These are phyloP conservation scores for Aradus depressus DNA, from an alignment of 2,888 invertebrate genomes.

Conservation along the genomic window DNA sequence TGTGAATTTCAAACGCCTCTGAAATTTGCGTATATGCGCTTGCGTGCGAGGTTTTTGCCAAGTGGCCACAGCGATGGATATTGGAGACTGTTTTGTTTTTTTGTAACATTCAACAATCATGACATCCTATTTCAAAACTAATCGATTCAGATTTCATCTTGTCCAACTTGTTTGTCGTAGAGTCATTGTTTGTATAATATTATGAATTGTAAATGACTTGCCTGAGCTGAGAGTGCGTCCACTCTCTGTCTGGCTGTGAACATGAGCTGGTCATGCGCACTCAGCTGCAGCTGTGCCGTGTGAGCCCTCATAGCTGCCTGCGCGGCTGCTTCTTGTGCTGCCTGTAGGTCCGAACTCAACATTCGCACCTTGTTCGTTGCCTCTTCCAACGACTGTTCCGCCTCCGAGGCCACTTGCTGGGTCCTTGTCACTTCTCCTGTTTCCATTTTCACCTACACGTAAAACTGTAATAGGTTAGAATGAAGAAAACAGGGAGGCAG, in stretches of 20 bases:
- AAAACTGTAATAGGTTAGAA: background rate
- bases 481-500: background rate
- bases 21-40: too few species aligned
- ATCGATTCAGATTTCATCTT: too few species aligned
- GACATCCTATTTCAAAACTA: too few species aligned
- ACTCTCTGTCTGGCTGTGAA: conserved; percentile 39
- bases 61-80: too few species aligned
- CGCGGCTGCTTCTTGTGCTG: conserved; percentile 38
- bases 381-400: conserved; percentile 37
- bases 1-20: too few species aligned
- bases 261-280: conserved; percentile 38
- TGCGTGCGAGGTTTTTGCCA: too few species aligned
- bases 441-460: conserved; percentile 36
- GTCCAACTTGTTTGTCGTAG: too few species aligned
- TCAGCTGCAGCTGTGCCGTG: conserved; percentile 38
- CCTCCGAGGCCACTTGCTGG: conserved; percentile 36
- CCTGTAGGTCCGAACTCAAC: conserved; percentile 36
- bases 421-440: conserved; percentile 38
- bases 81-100: too few species aligned
- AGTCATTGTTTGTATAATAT: background rate
- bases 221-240: conserved; percentile 38
- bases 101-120: too few species aligned
- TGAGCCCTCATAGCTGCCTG: conserved; percentile 38
- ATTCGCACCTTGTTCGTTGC: conserved; percentile 37
- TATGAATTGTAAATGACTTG: conserved; percentile 33